Evolutionary conservation across 2,888 invertebrate genomes (phyloP).

Genomic region (Amblyteles armatorius): DNA sequence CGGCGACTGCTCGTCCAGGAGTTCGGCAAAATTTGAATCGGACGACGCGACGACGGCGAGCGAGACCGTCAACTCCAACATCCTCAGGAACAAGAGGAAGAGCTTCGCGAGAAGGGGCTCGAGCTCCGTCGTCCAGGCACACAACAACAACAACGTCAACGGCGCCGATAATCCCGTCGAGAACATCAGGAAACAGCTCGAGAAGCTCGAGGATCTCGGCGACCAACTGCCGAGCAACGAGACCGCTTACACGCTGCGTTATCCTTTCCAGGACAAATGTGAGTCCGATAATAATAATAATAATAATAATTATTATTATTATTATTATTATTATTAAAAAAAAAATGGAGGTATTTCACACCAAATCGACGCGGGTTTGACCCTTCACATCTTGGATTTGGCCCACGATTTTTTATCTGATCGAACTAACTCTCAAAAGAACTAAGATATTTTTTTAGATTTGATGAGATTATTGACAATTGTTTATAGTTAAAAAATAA

Average conservation of each 20-base stretch:
- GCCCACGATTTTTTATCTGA: too few relatives aligned
- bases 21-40: conserved; percentile 79
- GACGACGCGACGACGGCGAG: conserved; percentile 83
- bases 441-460: too few relatives aligned
- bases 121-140: conserved; percentile 77
- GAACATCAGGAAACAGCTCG: conserved; percentile 91
- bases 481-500: too few relatives aligned
- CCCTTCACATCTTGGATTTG: too few relatives aligned
- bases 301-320: too few relatives aligned
- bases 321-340: too few relatives aligned
- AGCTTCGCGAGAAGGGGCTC: conserved; percentile 81
- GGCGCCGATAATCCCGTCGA: conserved; percentile 88
- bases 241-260: conserved; percentile 90
- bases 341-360: too few relatives aligned
- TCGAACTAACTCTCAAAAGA: too few relatives aligned
- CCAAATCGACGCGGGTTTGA: too few relatives aligned
- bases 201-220: conserved; percentile 93
- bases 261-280: conserved; percentile 92
- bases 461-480: too few relatives aligned
- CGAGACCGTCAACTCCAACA: conserved; percentile 80
- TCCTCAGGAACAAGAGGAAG: conserved; percentile 77
- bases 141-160: conserved; percentile 80
- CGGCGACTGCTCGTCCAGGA: conserved; percentile 69
- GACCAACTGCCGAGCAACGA: conserved; percentile 93
- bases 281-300: conserved; percentile 50